These are phyloP conservation scores for Microctonus brassicae DNA, from an alignment of 2,888 invertebrate genomes.

Conservation along the genomic window DNA sequence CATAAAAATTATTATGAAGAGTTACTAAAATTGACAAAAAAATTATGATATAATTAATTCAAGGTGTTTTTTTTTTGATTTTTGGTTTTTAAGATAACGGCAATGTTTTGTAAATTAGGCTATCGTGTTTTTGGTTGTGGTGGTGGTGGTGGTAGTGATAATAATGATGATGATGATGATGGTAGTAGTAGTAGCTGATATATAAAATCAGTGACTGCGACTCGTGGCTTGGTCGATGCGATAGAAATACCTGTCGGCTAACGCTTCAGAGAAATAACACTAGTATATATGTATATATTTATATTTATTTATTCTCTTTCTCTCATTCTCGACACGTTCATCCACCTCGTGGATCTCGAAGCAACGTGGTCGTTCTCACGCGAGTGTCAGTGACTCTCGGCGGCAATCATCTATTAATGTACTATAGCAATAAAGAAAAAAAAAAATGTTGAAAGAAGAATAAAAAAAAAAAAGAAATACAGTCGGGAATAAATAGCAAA, in stretches of 20 bases:
- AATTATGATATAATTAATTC: too few relatives aligned
- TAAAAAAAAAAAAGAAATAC: too few relatives aligned
- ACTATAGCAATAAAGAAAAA: neutral
- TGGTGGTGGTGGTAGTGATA: neutral
- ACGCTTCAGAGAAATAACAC: conserved; percentile 6
- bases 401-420: neutral
- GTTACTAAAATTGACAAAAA: too few relatives aligned
- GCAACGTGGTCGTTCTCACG: conserved; percentile 30
- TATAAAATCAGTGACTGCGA: conserved; percentile 25
- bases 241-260: conserved; percentile 41
- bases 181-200: neutral
- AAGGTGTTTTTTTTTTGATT: too few relatives aligned
- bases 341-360: conserved; percentile 27
- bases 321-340: conserved; percentile 26
- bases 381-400: conserved; percentile 37
- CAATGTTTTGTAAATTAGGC: neutral
- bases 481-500: too few relatives aligned
- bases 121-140: neutral
- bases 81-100: neutral
- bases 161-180: neutral
- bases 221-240: conserved; percentile 25
- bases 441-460: neutral
- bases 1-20: too few relatives aligned
- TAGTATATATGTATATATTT: neutral
- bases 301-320: conserved; percentile 13